Conservation (phyloP, 1,140 invertebrate genomes). For the Cardiocondyla obscurior region DNA sequence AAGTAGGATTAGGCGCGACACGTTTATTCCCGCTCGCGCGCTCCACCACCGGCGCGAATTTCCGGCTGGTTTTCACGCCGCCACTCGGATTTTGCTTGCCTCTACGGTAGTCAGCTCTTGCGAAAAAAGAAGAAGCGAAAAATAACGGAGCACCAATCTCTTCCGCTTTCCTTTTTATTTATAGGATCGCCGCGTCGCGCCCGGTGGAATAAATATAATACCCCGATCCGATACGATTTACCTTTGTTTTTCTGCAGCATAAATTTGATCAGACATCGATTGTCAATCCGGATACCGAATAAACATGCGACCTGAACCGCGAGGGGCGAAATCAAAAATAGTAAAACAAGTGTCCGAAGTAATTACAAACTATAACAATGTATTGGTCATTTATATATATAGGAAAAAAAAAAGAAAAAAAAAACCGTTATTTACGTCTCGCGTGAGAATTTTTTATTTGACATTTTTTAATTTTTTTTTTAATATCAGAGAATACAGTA, state of each 20-base stretch:
- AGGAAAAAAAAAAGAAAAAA: too few species aligned
- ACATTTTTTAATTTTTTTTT: neutral
- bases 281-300: constrained; percentile 8
- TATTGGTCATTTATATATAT: too few species aligned
- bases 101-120: neutral
- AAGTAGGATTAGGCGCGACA: constrained; percentile 74
- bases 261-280: constrained; percentile 35
- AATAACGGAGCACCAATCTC: constrained; percentile 39
- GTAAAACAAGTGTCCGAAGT: neutral
- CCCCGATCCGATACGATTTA: neutral
- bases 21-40: constrained; percentile 57
- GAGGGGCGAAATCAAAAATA: neutral
- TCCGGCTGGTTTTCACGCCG: constrained; percentile 50
- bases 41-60: constrained; percentile 46
- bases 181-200: constrained; percentile 18
- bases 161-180: constrained; percentile 40
- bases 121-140: constrained; percentile 28
- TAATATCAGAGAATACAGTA: too few species aligned
- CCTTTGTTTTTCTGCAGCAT: constrained; percentile 25
- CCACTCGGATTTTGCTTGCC: constrained; percentile 40
- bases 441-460: neutral
- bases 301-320: neutral
- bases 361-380: neutral
- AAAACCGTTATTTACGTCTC: too few species aligned
- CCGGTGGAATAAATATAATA: constrained; percentile 24